phyloP scores from a whole-genome alignment of 2,888 invertebrate genomes.

The Caenorhabditis doughertyi region DNA sequence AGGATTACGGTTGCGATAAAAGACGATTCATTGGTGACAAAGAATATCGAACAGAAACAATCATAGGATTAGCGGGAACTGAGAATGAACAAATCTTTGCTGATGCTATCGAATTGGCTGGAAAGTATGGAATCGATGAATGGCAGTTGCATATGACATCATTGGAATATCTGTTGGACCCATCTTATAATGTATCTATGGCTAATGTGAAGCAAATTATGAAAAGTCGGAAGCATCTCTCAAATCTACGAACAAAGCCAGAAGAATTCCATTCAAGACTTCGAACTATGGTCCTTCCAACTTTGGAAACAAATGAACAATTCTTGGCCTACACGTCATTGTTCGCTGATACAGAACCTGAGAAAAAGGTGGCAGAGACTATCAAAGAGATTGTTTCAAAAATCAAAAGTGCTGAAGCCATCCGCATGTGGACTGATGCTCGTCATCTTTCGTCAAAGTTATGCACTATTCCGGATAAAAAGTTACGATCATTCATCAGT shows the following conservation, averaged over 20 bases:
- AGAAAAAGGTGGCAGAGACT: conserved; percentile 55
- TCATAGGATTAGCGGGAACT: conserved; percentile 74
- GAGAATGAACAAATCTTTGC: conserved; percentile 67
- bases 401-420: conserved; percentile 55
- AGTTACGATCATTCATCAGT: conserved; percentile 29
- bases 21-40: conserved; percentile 73
- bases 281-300: conserved; percentile 63
- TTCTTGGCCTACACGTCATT: conserved; percentile 69
- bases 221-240: conserved; percentile 64
- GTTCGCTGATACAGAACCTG: conserved; percentile 65
- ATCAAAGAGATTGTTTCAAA: conserved; percentile 65
- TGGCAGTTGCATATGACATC: conserved; percentile 73
- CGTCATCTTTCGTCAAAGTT: conserved; percentile 41
- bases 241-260: conserved; percentile 52
- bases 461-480: conserved; percentile 62
- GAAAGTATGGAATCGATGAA: conserved; percentile 66
- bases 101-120: conserved; percentile 72
- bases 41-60: conserved; percentile 71
- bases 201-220: conserved; percentile 62
- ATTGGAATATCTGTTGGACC: conserved; percentile 65
- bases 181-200: conserved; percentile 42
- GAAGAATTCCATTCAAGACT: conserved; percentile 63
- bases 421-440: conserved; percentile 56
- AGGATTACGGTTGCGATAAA: conserved; percentile 69
- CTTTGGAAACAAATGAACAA: conserved; percentile 63